Percentiles rank a stretch among this genome's conserved stretches.
These are phyloP conservation scores for Pelagia noctiluca DNA, from an alignment of 30 jellyfish, hydroid and myxozoan genomes.

Conservation along the genomic window DNA sequence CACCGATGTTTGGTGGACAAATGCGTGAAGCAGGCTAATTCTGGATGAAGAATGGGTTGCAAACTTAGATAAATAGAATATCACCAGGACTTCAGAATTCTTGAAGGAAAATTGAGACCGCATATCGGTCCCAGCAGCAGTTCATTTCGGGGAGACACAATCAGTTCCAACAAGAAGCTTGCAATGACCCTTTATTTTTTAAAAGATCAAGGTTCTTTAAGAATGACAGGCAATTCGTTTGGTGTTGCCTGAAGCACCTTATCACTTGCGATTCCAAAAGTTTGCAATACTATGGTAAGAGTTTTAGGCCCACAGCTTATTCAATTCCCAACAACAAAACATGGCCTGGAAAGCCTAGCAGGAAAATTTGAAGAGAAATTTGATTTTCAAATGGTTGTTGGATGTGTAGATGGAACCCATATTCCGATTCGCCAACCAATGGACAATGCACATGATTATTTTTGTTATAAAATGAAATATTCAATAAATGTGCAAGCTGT, in stretches of 20 bases:
- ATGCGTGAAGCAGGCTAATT: slow-evolving; percentile 20
- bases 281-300: slow-evolving; percentile 17
- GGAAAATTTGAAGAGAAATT: slow-evolving; percentile 37
- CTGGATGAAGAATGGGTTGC: slow-evolving; percentile 28
- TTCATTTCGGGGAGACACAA: slow-evolving; percentile 18
- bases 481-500: slow-evolving; percentile 76
- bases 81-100: slow-evolving; percentile 8
- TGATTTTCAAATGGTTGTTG: slow-evolving; percentile 83
- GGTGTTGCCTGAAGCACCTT: slow-evolving; percentile 33
- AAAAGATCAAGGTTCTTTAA: slow-evolving; percentile 28
- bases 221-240: slow-evolving; percentile 31
- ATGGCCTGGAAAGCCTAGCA: slow-evolving; percentile 44
- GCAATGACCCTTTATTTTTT: slow-evolving; percentile 5
- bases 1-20: slow-evolving; percentile 71
- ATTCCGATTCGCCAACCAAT: slow-evolving; percentile 71
- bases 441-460: slow-evolving; percentile 82
- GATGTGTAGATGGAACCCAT: slow-evolving; percentile 88
- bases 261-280: slow-evolving; percentile 39
- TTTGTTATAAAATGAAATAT: slow-evolving; percentile 75
- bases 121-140: slow-evolving; percentile 15
- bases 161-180: slow-evolving; percentile 9
- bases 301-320: slow-evolving; percentile 32
- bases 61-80: slow-evolving; percentile 30
- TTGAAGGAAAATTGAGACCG: slow-evolving; percentile 20
- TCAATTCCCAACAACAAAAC: slow-evolving; percentile 37